These are phyloP conservation scores for Macrotis lagotis DNA, from an alignment of 2,113 vertebrate genomes.

Conservation along the genomic window DNA sequence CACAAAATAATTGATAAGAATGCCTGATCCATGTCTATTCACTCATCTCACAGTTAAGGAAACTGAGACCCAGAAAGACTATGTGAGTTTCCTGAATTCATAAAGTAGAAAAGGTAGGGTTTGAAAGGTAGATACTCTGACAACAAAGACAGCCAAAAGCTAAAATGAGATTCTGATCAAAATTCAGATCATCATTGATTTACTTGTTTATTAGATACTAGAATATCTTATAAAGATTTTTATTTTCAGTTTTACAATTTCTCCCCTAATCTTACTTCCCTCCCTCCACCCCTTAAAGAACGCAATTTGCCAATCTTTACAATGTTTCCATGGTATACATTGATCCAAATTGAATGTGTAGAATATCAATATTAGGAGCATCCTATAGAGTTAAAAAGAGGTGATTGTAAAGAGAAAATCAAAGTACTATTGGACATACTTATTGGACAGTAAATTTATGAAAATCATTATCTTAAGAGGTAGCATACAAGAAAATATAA, in stretches of 20 bases:
- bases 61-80: background rate
- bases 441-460: background rate
- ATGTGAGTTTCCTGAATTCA: background rate
- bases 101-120: background rate
- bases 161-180: background rate
- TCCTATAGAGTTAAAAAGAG: background rate
- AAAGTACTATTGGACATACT: background rate
- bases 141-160: background rate
- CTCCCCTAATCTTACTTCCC: too few relatives aligned
- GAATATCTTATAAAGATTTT: too few relatives aligned
- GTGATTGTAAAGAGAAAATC: background rate
- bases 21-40: background rate
- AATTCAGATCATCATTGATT: background rate
- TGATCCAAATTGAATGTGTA: too few relatives aligned
- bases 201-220: background rate
- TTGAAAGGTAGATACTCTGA: background rate
- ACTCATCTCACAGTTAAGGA: background rate
- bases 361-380: background rate
- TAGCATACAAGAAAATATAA: background rate
- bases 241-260: too few relatives aligned
- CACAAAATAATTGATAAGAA: background rate
- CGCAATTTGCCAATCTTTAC: too few relatives aligned
- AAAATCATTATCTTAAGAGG: background rate
- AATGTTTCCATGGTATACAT: too few relatives aligned
- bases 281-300: too few relatives aligned